Evolutionary conservation across 2,888 invertebrate genomes (phyloP), one percentile per base, ranked within the genome.

Genomic region (Acleris holmiana): DNA sequence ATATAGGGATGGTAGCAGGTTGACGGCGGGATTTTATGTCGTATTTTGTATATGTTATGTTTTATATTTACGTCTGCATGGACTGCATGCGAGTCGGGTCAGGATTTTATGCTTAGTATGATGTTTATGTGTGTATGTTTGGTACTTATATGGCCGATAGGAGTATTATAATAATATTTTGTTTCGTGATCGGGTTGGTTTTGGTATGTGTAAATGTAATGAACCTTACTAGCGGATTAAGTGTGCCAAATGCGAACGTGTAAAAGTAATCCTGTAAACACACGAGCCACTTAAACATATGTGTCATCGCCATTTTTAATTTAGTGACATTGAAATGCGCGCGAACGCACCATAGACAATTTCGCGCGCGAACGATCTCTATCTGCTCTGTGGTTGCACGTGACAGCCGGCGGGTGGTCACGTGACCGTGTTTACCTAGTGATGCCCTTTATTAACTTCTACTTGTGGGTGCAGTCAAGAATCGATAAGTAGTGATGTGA

Each of bases 341-440:
- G 80, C 78, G 75, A 77, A 72, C 59, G 70, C 67, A 69, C 71
- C 82, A 80, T 77, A 86, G 88, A 85, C 84, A 86, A 90, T 88
- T 88, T 88, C 79, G 84, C 86, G 86, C 80, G 79, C 79, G 78
- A 85, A 76, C 84, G 88, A 87, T 87, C 77, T 76, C 78, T 86
- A 85, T 87, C 86, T 76, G 74, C 75, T 78, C 79, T 78, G 74
- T 76, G 79, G 78, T 66, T 61, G 67, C 88, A 88, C 88, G 88
- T 85, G 88, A 78, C 82, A 70, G 78, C 82, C 83, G 72, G 64
- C 77, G 78, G 84, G 80, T 68, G 71, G 85, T 72, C 91, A 84
- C 90, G 90, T 86, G 89, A 75, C 85, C 71, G 41, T 89, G 84
- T 91, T 89, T 90, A 83, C 79, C 76, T 72, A 80, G 77, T 76